These are phyloP conservation scores for Rousettus leschenaultii DNA, from an alignment of 2,113 vertebrate species.

Conservation along the genomic window DNA sequence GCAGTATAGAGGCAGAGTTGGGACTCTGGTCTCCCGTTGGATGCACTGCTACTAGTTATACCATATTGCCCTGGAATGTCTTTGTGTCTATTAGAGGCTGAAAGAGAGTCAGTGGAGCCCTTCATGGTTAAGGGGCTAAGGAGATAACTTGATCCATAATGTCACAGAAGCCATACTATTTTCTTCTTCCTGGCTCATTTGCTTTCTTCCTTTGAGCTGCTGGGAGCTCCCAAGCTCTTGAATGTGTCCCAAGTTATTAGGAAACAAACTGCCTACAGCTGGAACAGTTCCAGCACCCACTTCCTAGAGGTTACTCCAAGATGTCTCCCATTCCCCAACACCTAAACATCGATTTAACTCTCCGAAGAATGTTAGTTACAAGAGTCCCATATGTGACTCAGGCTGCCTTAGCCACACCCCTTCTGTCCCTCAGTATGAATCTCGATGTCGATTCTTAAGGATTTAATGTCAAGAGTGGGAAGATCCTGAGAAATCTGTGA, in stretches of 20 bases:
- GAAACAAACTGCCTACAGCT: not conserved
- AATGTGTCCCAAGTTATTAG: not conserved
- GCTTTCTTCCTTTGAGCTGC: not conserved
- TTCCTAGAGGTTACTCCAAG: not conserved
- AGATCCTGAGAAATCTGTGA: not conserved
- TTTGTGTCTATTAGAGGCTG: not conserved
- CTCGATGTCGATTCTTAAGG: not conserved
- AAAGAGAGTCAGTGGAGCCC: not conserved
- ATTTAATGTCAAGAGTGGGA: not conserved
- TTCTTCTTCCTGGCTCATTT: not conserved
- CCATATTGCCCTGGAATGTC: not conserved
- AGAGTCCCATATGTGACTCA: not conserved
- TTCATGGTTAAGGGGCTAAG: not conserved
- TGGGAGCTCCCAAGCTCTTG: not conserved
- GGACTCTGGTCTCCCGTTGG: not conserved
- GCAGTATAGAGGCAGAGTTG: not conserved
- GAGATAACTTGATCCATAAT: not conserved
- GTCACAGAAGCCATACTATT: not conserved
- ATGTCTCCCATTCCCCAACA: not conserved
- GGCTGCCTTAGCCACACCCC: not conserved
- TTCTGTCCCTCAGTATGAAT: not conserved
- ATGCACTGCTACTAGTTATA: accelerated
- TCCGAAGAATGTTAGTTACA: not conserved
- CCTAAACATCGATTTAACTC: not conserved
- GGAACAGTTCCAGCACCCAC: not conserved